Percentiles rank a stretch among this genome's conserved stretches.
Conservation (phyloP, 2,113 vertebrate species). For the Propithecus coquereli region DNA sequence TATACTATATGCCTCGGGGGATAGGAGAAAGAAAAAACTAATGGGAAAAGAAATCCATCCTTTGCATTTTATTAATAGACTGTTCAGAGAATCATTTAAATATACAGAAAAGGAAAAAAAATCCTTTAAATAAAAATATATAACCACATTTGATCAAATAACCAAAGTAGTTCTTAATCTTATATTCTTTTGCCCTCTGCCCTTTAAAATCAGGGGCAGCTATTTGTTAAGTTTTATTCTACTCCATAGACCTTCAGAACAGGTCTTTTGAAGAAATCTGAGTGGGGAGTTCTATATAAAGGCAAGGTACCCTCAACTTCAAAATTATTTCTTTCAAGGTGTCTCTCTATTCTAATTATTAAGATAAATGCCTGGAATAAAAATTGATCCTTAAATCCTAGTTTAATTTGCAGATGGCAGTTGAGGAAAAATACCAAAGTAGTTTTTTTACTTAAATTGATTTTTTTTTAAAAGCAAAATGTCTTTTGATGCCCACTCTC, state of each 20-base stretch:
- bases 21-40: background rate
- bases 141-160: background rate
- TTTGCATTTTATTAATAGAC: slow-evolving; percentile 36
- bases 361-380: background rate
- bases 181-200: background rate
- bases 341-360: background rate
- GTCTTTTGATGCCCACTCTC: background rate
- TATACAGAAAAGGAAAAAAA: background rate
- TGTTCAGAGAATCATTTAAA: slow-evolving; percentile 11
- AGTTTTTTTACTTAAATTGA: background rate
- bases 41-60: background rate
- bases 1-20: background rate
- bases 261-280: background rate
- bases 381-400: background rate
- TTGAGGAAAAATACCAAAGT: background rate
- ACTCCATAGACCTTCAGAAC: background rate
- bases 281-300: background rate
- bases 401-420: background rate
- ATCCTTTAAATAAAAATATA: background rate
- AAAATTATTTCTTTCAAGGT: background rate
- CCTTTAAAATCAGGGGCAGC: background rate
- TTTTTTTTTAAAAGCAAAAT: background rate
- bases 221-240: background rate
- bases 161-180: background rate
- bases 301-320: background rate